A percentile compares a stretch with the other conserved stretches of the same genome.
phyloP scores from a whole-genome alignment of 2,888 invertebrate genomes.

The Xylocampa areola region DNA sequence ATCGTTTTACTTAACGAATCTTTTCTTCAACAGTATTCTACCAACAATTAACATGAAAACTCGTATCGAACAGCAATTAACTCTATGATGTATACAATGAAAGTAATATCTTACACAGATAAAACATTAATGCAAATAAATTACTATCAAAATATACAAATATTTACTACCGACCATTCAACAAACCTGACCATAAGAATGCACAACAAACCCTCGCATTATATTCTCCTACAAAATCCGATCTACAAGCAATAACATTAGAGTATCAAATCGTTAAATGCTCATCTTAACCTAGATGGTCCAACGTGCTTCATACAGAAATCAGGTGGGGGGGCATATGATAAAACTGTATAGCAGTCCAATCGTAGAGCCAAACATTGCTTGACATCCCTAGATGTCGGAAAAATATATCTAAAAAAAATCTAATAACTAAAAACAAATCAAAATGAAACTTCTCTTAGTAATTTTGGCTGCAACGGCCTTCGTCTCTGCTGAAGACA shows the following conservation, averaged over 20 bases:
- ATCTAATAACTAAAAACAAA: slow-evolving; percentile 53
- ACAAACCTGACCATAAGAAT: slow-evolving; percentile 54
- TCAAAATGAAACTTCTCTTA: slow-evolving; percentile 78
- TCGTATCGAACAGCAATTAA: slow-evolving; percentile 22
- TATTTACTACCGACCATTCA: slow-evolving; percentile 49
- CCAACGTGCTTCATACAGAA: slow-evolving; percentile 68
- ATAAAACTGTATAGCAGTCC: slow-evolving; percentile 85
- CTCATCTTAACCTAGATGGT: slow-evolving; percentile 80
- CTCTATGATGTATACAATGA: slow-evolving; percentile 37
- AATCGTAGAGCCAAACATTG: slow-evolving; percentile 80
- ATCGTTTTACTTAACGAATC: too few species aligned
- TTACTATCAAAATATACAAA: slow-evolving; percentile 40
- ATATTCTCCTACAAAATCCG: slow-evolving; percentile 19
- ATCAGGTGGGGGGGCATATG: slow-evolving; percentile 78
- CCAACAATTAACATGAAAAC: too few species aligned
- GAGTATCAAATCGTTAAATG: slow-evolving; percentile 75
- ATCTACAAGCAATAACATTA: slow-evolving; percentile 45
- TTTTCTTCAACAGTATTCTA: too few species aligned
- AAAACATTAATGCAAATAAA: slow-evolving; percentile 43
- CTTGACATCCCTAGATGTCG: slow-evolving; percentile 84
- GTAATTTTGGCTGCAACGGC: slow-evolving; percentile 80
- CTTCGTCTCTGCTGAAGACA: slow-evolving; percentile 80
- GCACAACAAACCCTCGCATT: slow-evolving; percentile 53
- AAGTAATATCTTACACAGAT: slow-evolving; percentile 21
- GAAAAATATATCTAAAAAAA: slow-evolving; percentile 68